Evolutionary conservation across 2,888 invertebrate species (phyloP).

Genomic region (Calephelis perditalis): DNA sequence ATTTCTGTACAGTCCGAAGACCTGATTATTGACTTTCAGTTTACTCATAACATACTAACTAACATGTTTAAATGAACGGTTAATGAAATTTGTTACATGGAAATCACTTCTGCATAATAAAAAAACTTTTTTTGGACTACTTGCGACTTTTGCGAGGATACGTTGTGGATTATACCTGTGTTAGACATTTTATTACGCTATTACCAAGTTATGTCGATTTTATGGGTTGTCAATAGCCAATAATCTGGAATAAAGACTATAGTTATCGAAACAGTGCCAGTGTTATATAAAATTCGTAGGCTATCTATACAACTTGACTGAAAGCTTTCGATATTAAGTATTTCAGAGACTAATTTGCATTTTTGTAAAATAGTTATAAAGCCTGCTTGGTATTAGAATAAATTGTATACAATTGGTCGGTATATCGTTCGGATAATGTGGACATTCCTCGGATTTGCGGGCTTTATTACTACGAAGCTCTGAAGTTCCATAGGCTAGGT

Average conservation of each 20-base stretch:
- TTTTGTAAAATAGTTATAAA: constrained; percentile 26
- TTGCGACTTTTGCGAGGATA: no score
- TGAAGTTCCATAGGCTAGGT: constrained; percentile 57
- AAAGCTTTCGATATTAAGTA: constrained; percentile 31
- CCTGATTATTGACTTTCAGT: neutral
- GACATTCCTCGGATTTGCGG: constrained; percentile 20
- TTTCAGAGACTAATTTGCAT: constrained; percentile 32
- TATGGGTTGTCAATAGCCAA: no score
- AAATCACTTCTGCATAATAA: no score
- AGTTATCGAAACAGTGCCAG: constrained; percentile 25
- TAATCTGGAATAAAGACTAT: neutral
- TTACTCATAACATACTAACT: neutral
- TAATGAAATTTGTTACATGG: no score
- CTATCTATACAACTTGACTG: constrained; percentile 31
- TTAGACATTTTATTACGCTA: no score
- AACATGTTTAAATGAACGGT: neutral
- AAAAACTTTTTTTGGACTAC: no score
- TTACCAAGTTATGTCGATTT: neutral
- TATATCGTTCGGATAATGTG: constrained; percentile 12
- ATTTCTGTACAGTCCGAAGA: neutral
- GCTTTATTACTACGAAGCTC: constrained; percentile 26
- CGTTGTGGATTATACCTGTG: no score
- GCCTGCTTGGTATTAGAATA: constrained; percentile 21
- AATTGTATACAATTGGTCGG: constrained; percentile 5
- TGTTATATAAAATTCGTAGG: constrained; percentile 27